Evolutionary conservation across 2,113 vertebrate genomes (phyloP).

Genomic region (Apteryx owenii): DNA sequence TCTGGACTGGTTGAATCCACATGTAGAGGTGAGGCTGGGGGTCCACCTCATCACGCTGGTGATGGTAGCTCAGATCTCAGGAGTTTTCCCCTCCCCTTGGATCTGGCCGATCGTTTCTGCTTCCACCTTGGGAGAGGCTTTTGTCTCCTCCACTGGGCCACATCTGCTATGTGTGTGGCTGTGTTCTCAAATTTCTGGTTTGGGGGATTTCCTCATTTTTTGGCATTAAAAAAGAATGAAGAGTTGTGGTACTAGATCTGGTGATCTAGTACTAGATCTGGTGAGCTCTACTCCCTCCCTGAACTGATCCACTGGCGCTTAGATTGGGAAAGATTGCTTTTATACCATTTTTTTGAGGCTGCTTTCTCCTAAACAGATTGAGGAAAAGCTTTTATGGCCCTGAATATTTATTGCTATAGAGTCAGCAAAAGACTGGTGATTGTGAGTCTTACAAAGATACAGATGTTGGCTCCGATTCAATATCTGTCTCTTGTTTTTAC

Average conservation of each 20-base stretch:
- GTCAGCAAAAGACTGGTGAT: slow-evolving; percentile 61
- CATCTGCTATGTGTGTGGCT: neutral
- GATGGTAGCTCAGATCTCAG: slow-evolving; percentile 43
- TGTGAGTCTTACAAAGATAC: slow-evolving; percentile 43
- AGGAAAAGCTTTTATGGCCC: slow-evolving; percentile 51
- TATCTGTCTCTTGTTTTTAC: slow-evolving; percentile 60
- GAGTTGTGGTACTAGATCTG: neutral
- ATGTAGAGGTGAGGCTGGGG: slow-evolving; percentile 25
- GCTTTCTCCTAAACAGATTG: slow-evolving; percentile 45
- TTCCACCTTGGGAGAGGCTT: neutral
- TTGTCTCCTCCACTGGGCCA: neutral
- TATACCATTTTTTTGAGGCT: slow-evolving; percentile 30
- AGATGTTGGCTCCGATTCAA: slow-evolving; percentile 28
- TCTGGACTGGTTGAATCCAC: slow-evolving; percentile 54
- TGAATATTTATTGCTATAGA: slow-evolving; percentile 50
- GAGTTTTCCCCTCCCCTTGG: neutral
- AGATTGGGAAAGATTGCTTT: neutral
- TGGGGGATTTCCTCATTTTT: neutral
- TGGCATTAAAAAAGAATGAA: neutral
- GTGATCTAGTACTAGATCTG: neutral
- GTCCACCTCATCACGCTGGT: neutral
- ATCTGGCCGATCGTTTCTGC: neutral
- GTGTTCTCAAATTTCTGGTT: neutral
- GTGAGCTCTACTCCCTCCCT: neutral
- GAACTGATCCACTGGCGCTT: neutral